These are phyloP conservation scores for Bradypodion pumilum DNA, from an alignment of 2,797 vertebrate species.

Conservation along the genomic window DNA sequence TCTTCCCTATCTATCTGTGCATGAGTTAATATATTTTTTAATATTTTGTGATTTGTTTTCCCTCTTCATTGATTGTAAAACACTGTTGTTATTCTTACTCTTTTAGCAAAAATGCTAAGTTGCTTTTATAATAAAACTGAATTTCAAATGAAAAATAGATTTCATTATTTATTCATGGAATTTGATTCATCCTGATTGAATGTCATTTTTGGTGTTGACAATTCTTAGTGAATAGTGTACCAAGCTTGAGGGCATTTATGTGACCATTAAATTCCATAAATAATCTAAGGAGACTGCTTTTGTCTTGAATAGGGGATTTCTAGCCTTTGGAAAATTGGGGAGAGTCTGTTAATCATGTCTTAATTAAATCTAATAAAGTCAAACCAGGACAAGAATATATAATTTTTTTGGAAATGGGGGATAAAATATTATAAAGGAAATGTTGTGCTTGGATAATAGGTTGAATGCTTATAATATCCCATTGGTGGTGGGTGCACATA, in stretches of 20 bases:
- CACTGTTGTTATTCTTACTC: conserved; percentile 49
- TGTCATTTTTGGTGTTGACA: conserved; percentile 53
- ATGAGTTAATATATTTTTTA: conserved; percentile 29
- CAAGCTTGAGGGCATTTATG: conserved; percentile 54
- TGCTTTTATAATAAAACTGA: conserved; percentile 42
- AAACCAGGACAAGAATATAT: too few relatives aligned
- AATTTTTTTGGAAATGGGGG: too few relatives aligned
- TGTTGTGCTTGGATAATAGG: too few relatives aligned
- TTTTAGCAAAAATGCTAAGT: conserved; percentile 45
- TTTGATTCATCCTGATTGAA: conserved; percentile 61
- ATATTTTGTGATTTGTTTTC: conserved; percentile 33
- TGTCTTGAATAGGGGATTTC: conserved; percentile 22
- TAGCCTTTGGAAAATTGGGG: conserved; percentile 44
- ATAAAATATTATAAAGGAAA: too few relatives aligned
- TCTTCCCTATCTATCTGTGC: conserved; percentile 15
- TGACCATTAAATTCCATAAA: conserved; percentile 56
- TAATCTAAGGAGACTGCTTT: conserved; percentile 47
- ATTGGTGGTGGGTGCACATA: too few relatives aligned
- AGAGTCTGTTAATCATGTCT: too few relatives aligned
- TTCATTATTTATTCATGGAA: conserved; percentile 62
- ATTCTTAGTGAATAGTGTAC: conserved; percentile 41
- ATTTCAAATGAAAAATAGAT: conserved; percentile 59
- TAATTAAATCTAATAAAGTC: too few relatives aligned
- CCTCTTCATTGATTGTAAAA: conserved; percentile 24
- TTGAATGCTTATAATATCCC: too few relatives aligned